phyloP scores from a whole-genome alignment of 2,797 vertebrate species.

The Amphiprion clarkii region DNA sequence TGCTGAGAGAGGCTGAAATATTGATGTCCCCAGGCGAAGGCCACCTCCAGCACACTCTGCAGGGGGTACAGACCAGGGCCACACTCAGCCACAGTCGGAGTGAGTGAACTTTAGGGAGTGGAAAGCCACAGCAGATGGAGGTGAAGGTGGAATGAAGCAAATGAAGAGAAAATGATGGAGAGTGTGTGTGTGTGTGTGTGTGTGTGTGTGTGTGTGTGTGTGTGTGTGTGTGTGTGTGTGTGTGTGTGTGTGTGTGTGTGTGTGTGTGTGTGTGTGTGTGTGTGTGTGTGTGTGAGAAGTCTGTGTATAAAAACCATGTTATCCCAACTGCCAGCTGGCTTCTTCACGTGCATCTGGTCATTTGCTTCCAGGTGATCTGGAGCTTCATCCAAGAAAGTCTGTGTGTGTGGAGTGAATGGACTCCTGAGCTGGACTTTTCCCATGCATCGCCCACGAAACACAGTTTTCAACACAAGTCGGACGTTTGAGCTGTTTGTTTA shows the following conservation, averaged over 20 bases:
- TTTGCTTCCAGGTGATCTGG: slow-evolving; percentile 58
- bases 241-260: slow-evolving; percentile 1
- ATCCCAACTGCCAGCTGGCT: slow-evolving; percentile 60
- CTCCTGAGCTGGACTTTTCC: slow-evolving; percentile 4
- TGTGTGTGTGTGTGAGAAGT: slow-evolving; percentile 5
- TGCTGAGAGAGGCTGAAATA: slow-evolving; percentile 72
- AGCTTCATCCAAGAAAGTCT: slow-evolving; percentile 27
- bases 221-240: slow-evolving; percentile 14
- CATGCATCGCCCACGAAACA: slow-evolving; percentile 6
- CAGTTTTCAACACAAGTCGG: slow-evolving; percentile 23
- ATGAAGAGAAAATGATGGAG: slow-evolving; percentile 27
- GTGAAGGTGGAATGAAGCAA: slow-evolving; percentile 26
- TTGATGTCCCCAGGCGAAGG: slow-evolving; percentile 68
- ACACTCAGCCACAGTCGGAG: slow-evolving; percentile 35
- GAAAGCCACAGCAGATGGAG: slow-evolving; percentile 37
- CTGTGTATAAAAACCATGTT: slow-evolving; percentile 30
- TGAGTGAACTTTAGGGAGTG: slow-evolving; percentile 41
- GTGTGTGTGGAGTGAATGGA: slow-evolving; percentile 1
- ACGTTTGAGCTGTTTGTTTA: slow-evolving; percentile 37
- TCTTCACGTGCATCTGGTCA: slow-evolving; percentile 42
- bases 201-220: slow-evolving; percentile 1
- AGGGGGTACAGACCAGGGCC: slow-evolving; percentile 48
- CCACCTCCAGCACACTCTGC: slow-evolving; percentile 64
- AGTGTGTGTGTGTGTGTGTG: slow-evolving; percentile 2
- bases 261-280: slow-evolving; percentile 13